Percentiles rank a stretch among this genome's conserved stretches.
phyloP scores from a whole-genome alignment of 2,113 vertebrate species.

The Pseudorectes ferrugineus region DNA sequence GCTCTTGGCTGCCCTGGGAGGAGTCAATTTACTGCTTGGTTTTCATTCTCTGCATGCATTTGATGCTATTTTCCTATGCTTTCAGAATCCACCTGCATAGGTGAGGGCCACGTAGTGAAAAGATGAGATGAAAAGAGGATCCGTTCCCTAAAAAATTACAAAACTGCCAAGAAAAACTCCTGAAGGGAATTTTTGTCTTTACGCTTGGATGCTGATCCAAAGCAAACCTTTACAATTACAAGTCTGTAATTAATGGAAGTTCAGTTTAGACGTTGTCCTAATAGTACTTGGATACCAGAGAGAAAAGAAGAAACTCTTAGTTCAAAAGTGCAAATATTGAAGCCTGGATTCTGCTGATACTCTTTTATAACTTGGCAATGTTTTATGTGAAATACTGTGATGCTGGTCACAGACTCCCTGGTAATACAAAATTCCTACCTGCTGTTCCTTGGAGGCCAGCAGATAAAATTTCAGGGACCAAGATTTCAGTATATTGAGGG shows the following conservation, averaged over 20 bases:
- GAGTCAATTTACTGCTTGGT: neutral
- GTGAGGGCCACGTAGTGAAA: neutral
- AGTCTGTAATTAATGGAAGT: neutral
- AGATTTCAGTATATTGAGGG: neutral
- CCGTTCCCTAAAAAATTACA: neutral
- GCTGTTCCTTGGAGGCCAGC: neutral
- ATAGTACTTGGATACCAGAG: neutral
- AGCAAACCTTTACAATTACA: neutral
- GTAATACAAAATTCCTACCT: neutral
- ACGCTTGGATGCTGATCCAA: neutral
- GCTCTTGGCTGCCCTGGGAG: neutral
- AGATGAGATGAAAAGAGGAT: neutral
- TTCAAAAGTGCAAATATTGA: neutral
- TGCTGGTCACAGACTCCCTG: neutral
- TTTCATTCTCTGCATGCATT: neutral
- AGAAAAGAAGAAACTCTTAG: neutral
- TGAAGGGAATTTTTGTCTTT: neutral
- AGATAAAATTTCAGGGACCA: neutral
- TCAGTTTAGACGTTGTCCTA: neutral
- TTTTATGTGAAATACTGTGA: neutral
- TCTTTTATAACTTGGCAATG: neutral
- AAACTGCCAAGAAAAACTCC: neutral
- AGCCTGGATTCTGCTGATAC: neutral
- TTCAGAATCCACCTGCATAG: neutral
- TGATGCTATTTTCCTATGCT: neutral